A percentile compares a stretch with the other conserved stretches of the same genome.
These are phyloP conservation scores for Euspilapteryx auroguttella DNA, from an alignment of 2,888 invertebrate genomes.

Conservation along the genomic window DNA sequence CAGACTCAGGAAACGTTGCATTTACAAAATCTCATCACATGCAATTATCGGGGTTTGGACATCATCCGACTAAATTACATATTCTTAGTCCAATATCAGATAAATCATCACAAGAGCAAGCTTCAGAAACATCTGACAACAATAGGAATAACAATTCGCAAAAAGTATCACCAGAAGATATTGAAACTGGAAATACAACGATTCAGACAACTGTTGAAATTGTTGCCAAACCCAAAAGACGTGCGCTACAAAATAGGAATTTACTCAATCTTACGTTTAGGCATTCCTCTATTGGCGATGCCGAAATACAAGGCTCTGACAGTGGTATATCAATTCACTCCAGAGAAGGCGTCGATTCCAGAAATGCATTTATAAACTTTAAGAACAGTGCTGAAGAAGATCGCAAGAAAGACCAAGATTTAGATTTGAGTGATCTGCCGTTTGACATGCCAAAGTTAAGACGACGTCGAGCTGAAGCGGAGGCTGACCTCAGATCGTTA, in stretches of 20 bases:
- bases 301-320: constrained; percentile 83
- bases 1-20: constrained; percentile 72
- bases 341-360: constrained; percentile 73
- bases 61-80: constrained; percentile 77
- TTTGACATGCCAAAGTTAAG: constrained; percentile 90
- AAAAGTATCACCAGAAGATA: constrained; percentile 74
- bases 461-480: constrained; percentile 71
- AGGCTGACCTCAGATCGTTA: constrained; percentile 78
- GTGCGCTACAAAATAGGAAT: constrained; percentile 77
- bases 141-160: constrained; percentile 78
- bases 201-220: constrained; percentile 51
- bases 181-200: constrained; percentile 36
- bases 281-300: constrained; percentile 66
- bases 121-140: constrained; percentile 80
- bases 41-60: constrained; percentile 69
- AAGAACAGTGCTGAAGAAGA: constrained; percentile 57
- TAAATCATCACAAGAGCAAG: constrained; percentile 86
- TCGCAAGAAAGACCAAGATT: constrained; percentile 57
- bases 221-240: constrained; percentile 62
- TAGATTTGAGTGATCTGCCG: constrained; percentile 77
- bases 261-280: constrained; percentile 68
- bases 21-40: constrained; percentile 63
- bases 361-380: constrained; percentile 64
- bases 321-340: constrained; percentile 88
- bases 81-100: constrained; percentile 88